phyloP scores from a whole-genome alignment of 2,797 vertebrate species.

The Danio tinwini region DNA sequence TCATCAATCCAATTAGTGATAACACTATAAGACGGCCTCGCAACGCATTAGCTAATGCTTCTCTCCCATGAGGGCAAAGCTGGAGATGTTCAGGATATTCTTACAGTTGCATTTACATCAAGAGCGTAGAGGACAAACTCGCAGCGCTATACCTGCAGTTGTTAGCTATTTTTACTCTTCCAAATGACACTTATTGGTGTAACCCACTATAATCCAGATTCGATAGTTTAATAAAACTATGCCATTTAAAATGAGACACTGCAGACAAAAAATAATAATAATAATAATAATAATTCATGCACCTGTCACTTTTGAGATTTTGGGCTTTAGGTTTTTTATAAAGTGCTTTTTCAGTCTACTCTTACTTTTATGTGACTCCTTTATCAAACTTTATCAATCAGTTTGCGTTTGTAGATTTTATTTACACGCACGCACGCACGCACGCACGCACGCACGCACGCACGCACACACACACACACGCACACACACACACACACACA shows the following conservation, averaged over 20 bases:
- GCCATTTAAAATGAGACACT: conserved; percentile 2
- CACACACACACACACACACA: no score
- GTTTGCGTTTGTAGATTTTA: no score
- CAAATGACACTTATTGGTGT: not conserved
- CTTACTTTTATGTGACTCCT: no score
- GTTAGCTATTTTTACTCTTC: conserved; percentile 16
- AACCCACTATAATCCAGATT: not conserved
- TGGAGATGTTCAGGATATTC: conserved; percentile 28
- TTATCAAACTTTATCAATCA: no score
- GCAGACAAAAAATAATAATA: no score
- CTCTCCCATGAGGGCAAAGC: conserved; percentile 46
- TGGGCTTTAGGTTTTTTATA: no score
- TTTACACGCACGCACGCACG: no score
- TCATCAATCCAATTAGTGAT: conserved; percentile 63
- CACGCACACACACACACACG: no score
- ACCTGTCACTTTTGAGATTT: no score
- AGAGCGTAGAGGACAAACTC: conserved; percentile 37
- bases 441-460: no score
- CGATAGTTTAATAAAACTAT: conserved; percentile 29
- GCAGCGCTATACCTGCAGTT: not conserved
- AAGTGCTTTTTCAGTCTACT: no score
- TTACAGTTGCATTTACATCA: conserved; percentile 24
- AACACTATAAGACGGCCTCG: conserved; percentile 63
- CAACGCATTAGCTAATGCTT: conserved; percentile 58
- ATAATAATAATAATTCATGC: no score